A percentile compares a stretch with the other conserved stretches of the same genome.
Conservation (phyloP, 2,888 invertebrate genomes). For the Lysandra coridon region DNA sequence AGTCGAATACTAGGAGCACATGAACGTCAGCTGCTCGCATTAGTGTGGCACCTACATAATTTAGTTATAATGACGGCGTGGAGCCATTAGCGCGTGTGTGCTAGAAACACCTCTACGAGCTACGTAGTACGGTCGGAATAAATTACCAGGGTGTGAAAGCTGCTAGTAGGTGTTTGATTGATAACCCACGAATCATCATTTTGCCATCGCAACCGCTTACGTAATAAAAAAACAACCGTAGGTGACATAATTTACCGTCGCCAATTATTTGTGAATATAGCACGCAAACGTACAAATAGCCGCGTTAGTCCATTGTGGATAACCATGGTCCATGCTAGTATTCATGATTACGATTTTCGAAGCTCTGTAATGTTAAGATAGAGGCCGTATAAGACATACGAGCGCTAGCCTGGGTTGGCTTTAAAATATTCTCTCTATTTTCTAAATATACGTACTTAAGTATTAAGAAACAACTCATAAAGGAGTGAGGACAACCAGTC, state of each 20-base stretch:
- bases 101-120: constrained; percentile 30
- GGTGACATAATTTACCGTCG: background rate
- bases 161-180: constrained; percentile 40
- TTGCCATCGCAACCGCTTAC: background rate
- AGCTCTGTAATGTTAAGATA: no score
- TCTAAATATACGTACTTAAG: no score
- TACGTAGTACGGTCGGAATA: constrained; percentile 34
- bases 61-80: constrained; percentile 63
- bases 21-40: constrained; percentile 49
- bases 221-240: constrained; percentile 4
- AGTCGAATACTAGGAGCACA: constrained; percentile 52
- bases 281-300: background rate
- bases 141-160: constrained; percentile 36
- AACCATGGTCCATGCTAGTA: no score
- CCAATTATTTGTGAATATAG: background rate
- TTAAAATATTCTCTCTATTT: no score
- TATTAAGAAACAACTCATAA: background rate
- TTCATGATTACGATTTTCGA: no score
- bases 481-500: background rate
- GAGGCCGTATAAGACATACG: no score
- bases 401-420: no score
- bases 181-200: constrained; percentile 26
- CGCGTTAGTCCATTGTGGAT: no score
- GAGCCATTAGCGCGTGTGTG: constrained; percentile 52
- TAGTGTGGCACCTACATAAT: constrained; percentile 62